These are phyloP conservation scores for Malurus alboscapulatus DNA, from an alignment of 2,113 vertebrate species.

Conservation along the genomic window DNA sequence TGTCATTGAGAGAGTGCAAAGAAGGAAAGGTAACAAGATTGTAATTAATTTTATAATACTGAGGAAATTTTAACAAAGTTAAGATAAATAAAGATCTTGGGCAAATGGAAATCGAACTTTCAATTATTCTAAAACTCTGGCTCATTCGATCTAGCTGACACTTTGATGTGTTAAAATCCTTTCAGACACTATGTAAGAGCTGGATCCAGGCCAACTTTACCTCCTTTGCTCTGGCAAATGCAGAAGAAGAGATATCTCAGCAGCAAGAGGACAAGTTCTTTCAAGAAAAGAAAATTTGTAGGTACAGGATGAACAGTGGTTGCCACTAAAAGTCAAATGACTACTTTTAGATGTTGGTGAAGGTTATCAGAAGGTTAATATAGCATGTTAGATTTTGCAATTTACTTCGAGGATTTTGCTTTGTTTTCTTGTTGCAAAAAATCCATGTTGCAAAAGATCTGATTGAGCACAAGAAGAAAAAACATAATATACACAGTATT, in stretches of 20 bases:
- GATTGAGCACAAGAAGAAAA: background rate
- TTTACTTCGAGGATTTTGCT: conserved; percentile 2
- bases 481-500: background rate
- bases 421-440: conserved; percentile 50
- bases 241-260: conserved; percentile 32
- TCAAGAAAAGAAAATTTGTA: conserved; percentile 70
- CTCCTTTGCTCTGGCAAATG: conserved; percentile 4
- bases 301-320: conserved; percentile 61
- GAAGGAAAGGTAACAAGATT: background rate
- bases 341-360: conserved; percentile 52
- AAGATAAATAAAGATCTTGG: background rate
- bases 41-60: background rate
- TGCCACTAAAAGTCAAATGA: conserved; percentile 60
- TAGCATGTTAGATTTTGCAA: conserved; percentile 68
- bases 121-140: background rate
- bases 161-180: conserved; percentile 46
- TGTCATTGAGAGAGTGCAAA: background rate
- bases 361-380: conserved; percentile 79
- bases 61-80: background rate
- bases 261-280: conserved; percentile 26
- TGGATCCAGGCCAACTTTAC: conserved; percentile 24
- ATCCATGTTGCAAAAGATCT: background rate
- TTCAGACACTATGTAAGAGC: conserved; percentile 28
- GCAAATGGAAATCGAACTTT: conserved; percentile 10
- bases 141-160: background rate